Evolutionary conservation across 2,113 vertebrate species (phyloP), one percentile per base, ranked within the genome.

Genomic region (Chaenogobius annularis): DNA sequence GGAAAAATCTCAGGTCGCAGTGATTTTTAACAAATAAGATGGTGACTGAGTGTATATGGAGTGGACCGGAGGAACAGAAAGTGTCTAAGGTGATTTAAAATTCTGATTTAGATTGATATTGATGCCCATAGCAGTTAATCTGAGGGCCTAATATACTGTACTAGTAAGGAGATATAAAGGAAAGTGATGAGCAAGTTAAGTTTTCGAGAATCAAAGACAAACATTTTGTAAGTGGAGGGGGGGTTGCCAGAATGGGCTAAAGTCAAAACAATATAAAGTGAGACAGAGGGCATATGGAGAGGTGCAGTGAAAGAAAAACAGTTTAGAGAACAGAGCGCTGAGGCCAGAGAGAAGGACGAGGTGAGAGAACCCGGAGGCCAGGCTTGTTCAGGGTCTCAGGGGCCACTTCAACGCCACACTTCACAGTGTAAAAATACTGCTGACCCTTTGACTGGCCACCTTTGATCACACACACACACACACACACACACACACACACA

Each of bases 351-450:
- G 46, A 22, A 48, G 11, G 48, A 9, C n/a, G 44, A 62, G 83
- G 78, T 78, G 76, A 83, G 81, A 68, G 55, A 61, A 75, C 73
- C 67, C 3, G 85, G 79, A 84, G 86, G 86, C 71, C 82, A 85
- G 71, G 78, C 74, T 87, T 88, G 83, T 84, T 82, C 81, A 78
- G 85, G 74, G 88, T 85, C 90, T 85, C 83, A 5, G 81, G 80
- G 86, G 83, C 75, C 86, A 79, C 80, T 82, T 88, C 76, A 87
- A 23, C 72, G 58, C 77, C 78, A 87, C 84, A 85, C 83, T 87
- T 82, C 78, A 81, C 84, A 56, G 86, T 86, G 85, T 87, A 87
- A 86, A 91, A 92, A 92, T 85, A 90, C 85, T 68, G 59, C 79
- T 81, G 82, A 82, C 85, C 82, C 83, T 48, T 74, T 20, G 66